phyloP scores from a whole-genome alignment of 2,888 invertebrate genomes.

The Meloe dianella region DNA sequence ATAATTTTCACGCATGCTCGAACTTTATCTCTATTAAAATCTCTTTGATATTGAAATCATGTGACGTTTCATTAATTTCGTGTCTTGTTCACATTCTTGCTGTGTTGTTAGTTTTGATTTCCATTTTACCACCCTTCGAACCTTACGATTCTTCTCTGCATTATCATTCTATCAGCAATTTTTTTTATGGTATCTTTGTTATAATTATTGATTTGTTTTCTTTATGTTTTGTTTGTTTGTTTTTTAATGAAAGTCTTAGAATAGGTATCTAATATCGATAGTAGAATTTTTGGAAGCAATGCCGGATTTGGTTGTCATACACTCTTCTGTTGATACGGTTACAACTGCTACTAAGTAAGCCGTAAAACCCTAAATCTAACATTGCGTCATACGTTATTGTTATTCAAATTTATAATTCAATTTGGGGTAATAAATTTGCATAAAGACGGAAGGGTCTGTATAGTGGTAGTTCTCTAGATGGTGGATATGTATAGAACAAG shows the following conservation, averaged over 20 bases:
- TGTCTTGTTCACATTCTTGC: constrained; percentile 55
- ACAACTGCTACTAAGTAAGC: constrained; percentile 49
- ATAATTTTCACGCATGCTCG: constrained; percentile 61
- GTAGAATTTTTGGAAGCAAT: neutral
- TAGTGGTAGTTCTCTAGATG: constrained; percentile 36
- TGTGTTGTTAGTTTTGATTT: constrained; percentile 47
- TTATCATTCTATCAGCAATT: neutral
- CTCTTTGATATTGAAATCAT: constrained; percentile 62
- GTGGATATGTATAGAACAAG: constrained; percentile 47
- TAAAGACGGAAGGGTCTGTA: constrained; percentile 56
- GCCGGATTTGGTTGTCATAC: constrained; percentile 10
- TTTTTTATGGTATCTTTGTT: too few relatives aligned
- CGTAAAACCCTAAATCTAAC: constrained; percentile 57
- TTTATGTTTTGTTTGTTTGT: neutral
- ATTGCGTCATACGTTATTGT: constrained; percentile 59
- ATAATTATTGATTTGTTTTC: neutral
- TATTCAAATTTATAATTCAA: constrained; percentile 62
- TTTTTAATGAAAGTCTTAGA: neutral
- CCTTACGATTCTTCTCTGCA: neutral
- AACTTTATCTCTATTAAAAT: constrained; percentile 60
- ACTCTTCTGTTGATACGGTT: constrained; percentile 9
- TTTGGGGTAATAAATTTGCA: constrained; percentile 61
- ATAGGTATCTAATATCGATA: too few relatives aligned
- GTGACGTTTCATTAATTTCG: constrained; percentile 60
- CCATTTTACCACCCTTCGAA: constrained; percentile 19